Percentiles rank a stretch among this genome's conserved stretches.
Evolutionary conservation across 2,797 vertebrate species (phyloP).

Genomic region (Capromys pilorides): DNA sequence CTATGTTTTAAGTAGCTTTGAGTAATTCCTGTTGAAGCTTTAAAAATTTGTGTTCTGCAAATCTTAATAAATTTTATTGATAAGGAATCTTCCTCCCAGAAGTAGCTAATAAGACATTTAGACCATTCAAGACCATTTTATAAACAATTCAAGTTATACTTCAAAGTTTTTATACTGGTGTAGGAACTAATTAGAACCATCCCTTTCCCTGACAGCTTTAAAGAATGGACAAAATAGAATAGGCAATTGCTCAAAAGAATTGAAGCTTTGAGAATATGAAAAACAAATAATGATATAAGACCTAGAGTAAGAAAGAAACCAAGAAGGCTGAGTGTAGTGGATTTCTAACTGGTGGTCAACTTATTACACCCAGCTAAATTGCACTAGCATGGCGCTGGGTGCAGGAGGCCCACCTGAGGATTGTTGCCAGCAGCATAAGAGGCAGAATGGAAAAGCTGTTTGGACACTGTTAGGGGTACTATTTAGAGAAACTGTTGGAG

Average conservation of each 20-base stretch:
- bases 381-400: too few species aligned
- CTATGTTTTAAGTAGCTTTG: slow-evolving; percentile 3
- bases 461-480: too few species aligned
- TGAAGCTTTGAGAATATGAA: slow-evolving; percentile 13
- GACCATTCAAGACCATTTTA: neutral
- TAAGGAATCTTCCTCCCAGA: neutral
- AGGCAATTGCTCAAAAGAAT: neutral
- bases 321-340: neutral
- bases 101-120: slow-evolving; percentile 34
- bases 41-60: neutral
- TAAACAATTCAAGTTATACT: slow-evolving; percentile 28
- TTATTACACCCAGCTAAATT: too few species aligned
- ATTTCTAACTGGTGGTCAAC: too few species aligned
- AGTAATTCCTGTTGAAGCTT: neutral
- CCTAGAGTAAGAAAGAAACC: neutral
- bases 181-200: neutral
- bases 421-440: too few species aligned
- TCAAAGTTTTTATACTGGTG: neutral
- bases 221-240: slow-evolving; percentile 15
- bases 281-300: neutral
- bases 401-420: too few species aligned
- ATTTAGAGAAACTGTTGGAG: too few species aligned
- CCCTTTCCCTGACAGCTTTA: neutral
- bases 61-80: slow-evolving; percentile 22
- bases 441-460: too few species aligned